Evolutionary conservation across 2,797 vertebrate genomes (phyloP).

Genomic region (Lepilemur septentrionalis): DNA sequence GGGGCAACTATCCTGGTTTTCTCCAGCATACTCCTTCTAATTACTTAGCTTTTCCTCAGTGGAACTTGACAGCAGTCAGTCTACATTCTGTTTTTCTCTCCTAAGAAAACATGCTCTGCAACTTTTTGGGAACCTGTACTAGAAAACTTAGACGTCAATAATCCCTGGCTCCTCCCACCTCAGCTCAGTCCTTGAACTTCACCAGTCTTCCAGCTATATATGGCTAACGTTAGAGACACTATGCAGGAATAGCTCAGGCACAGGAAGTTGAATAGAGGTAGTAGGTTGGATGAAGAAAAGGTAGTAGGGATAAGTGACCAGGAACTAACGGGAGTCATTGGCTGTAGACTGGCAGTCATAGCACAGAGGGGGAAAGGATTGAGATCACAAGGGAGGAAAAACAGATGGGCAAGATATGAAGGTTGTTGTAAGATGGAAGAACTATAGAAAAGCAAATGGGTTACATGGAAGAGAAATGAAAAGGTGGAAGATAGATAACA

Average conservation of each 20-base stretch:
- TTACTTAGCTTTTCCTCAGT: neutral
- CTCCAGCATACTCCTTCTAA: neutral
- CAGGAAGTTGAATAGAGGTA: neutral
- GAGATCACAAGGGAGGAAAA: neutral
- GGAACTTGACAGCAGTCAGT: neutral
- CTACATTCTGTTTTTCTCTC: constrained; percentile 4
- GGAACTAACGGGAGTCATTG: neutral
- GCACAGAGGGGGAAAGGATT: neutral
- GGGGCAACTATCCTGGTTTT: neutral
- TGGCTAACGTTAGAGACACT: neutral
- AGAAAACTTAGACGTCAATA: neutral
- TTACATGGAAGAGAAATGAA: neutral
- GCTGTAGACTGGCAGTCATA: neutral
- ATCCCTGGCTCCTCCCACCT: neutral
- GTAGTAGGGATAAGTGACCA: neutral
- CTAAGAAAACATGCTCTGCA: constrained; percentile 1
- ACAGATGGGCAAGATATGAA: neutral
- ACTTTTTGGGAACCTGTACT: neutral
- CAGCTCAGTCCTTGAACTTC: neutral
- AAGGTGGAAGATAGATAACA: neutral
- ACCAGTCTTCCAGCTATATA: neutral
- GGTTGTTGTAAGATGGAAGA: neutral
- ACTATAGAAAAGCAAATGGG: neutral
- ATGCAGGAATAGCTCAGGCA: neutral
- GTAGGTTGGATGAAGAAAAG: neutral